Evolutionary conservation across 92 coral and sea anemone genomes (phyloP).

Genomic region (Muricea muricata): DNA sequence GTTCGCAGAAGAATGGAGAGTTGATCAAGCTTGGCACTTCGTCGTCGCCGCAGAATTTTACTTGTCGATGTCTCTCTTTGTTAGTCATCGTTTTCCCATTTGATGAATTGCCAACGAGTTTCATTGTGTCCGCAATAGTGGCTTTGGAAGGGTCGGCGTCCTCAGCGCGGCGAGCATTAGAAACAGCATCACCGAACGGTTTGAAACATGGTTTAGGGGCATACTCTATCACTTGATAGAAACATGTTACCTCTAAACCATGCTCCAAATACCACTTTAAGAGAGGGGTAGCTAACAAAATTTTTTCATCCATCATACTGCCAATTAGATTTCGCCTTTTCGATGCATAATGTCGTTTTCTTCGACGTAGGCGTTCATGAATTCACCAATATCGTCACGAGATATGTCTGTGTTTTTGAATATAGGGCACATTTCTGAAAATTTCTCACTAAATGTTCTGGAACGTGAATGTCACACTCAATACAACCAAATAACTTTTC

Average conservation of each 20-base stretch:
- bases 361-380: not conserved
- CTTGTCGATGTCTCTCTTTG: not conserved
- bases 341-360: too few species aligned
- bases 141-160: not conserved
- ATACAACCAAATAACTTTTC: not conserved
- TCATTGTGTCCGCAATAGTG: not conserved
- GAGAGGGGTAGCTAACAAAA: not conserved
- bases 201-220: not conserved
- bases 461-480: not conserved
- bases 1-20: not conserved
- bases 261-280: not conserved
- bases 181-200: not conserved
- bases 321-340: not conserved
- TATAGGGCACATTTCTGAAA: constrained; percentile 3
- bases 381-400: not conserved
- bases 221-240: not conserved
- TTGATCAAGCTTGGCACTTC: not conserved
- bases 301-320: not conserved
- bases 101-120: not conserved
- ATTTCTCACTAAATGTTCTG: not conserved
- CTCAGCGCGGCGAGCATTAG: not conserved
- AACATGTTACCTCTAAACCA: not conserved
- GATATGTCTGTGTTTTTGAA: not conserved
- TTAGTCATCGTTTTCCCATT: constrained; percentile 1
- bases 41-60: not conserved